phyloP scores from a whole-genome alignment of 2,113 vertebrate species.

The Hoplias malabaricus region DNA sequence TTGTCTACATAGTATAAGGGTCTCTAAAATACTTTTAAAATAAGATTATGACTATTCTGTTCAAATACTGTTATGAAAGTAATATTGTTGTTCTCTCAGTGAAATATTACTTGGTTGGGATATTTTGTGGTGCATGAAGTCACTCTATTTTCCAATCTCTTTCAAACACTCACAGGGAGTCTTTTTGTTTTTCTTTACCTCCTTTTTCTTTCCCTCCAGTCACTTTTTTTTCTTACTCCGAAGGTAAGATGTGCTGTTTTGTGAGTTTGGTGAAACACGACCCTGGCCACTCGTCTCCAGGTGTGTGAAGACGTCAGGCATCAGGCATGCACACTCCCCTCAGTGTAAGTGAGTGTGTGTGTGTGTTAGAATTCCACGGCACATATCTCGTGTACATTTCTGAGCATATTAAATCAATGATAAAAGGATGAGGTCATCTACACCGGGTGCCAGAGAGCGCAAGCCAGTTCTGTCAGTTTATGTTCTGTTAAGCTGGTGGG shows the following conservation, averaged over 20 bases:
- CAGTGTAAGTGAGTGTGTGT: neutral
- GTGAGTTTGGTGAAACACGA: slow-evolving; percentile 55
- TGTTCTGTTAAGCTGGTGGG: slow-evolving; percentile 13
- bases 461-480: slow-evolving; percentile 10
- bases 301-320: slow-evolving; percentile 62
- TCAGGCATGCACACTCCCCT: slow-evolving; percentile 59
- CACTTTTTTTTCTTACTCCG: neutral
- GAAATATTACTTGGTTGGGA: neutral
- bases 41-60: no score
- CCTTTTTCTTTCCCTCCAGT: neutral
- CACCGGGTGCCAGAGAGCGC: slow-evolving; percentile 24
- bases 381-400: slow-evolving; percentile 45
- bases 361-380: neutral
- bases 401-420: slow-evolving; percentile 52
- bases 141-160: neutral
- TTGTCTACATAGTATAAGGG: neutral
- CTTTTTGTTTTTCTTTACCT: neutral
- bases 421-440: slow-evolving; percentile 47
- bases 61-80: neutral
- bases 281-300: slow-evolving; percentile 52
- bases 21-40: neutral
- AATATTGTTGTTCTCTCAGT: no score
- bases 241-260: slow-evolving; percentile 59
- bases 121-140: slow-evolving; percentile 13
- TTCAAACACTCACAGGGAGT: neutral